phyloP scores from a whole-genome alignment of 2,113 vertebrate genomes.

The Nibea albiflora region DNA sequence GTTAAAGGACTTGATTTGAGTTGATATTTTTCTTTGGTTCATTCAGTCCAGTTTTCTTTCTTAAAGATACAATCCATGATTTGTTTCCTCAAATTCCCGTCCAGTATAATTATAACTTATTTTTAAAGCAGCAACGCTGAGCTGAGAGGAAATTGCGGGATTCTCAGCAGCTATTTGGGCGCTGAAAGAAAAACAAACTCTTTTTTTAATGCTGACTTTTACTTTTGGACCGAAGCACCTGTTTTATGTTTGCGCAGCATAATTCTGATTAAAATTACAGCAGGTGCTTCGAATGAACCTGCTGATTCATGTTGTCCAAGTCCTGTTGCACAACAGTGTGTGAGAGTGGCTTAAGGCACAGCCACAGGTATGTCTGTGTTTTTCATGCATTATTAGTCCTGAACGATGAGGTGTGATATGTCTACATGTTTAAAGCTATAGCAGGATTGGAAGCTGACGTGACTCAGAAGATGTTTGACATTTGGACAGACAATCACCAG shows the following conservation, averaged over 20 bases:
- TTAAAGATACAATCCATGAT: not conserved
- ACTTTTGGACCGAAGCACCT: conserved; percentile 15
- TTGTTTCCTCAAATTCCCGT: not conserved
- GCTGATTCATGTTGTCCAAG: conserved; percentile 29
- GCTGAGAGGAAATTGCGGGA: not conserved
- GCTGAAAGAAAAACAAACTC: not conserved
- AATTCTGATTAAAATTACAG: not conserved
- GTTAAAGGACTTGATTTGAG: not conserved
- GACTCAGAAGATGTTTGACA: not conserved
- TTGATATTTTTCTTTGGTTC: not conserved
- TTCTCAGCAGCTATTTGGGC: not conserved
- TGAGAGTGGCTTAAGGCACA: conserved; percentile 15
- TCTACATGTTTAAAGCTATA: conserved; percentile 14
- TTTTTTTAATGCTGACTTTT: not conserved
- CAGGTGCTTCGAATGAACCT: conserved; percentile 45
- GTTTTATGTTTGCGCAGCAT: not conserved
- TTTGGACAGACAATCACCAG: not conserved
- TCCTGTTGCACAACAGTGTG: conserved; percentile 30
- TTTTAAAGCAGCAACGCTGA: not conserved
- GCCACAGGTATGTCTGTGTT: conserved; percentile 73
- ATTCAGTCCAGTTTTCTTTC: not conserved
- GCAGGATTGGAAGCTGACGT: not conserved
- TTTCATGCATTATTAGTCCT: conserved; percentile 20
- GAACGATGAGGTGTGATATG: conserved; percentile 10
- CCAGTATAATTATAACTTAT: not conserved